Evolutionary conservation across 2,113 vertebrate species (phyloP), one percentile per base, ranked within the genome.

Genomic region (Asarcornis scutulata): DNA sequence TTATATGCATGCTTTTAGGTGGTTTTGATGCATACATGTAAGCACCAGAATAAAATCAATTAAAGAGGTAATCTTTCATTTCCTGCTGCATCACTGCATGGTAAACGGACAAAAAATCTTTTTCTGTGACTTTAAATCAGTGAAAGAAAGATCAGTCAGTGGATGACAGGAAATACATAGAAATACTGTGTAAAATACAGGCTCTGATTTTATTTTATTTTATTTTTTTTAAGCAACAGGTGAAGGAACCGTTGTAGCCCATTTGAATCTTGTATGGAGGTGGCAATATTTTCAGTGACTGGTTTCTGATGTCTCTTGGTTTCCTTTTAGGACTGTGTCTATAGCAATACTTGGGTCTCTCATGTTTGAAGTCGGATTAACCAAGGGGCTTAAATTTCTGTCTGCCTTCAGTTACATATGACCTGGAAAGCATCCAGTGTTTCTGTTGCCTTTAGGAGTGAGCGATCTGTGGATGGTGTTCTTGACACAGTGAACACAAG

Each of bases 301-400:
- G 48, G 31, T 5, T 3, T 82, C 62, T 63, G 27, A n/a, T 88
- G 20, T 86, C n/a, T 56, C 11, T 85, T 80, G 50, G 25, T 92
- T 84, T 74, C 67, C 16, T 48, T 11, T 76, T 26, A 11, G 67
- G 67, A 88, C 26, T 13, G 16, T 62, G 29, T 55, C 90, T n/a
- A 5, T 8, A 66, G 38, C 69, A 88, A 73, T 29, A 10, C 46
- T 40, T 27, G 34, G 44, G 80, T 83, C 50, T 75, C 5, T 32
- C 36, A 67, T 17, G 44, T 56, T 94, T 86, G 86, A 94, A 92
- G 86, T 76, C 31, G 84, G 55, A 50, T 89, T 83, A 95, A 94
- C 63, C 63, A 77, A 46, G 56, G 23, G 64, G 83, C 55, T 82
- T 80, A 32, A 76, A 64, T 81, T 79, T 77, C 44, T 83, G 11